Evolutionary conservation across 2,113 vertebrate genomes (phyloP).

Genomic region (Balaenoptera acutorostrata): DNA sequence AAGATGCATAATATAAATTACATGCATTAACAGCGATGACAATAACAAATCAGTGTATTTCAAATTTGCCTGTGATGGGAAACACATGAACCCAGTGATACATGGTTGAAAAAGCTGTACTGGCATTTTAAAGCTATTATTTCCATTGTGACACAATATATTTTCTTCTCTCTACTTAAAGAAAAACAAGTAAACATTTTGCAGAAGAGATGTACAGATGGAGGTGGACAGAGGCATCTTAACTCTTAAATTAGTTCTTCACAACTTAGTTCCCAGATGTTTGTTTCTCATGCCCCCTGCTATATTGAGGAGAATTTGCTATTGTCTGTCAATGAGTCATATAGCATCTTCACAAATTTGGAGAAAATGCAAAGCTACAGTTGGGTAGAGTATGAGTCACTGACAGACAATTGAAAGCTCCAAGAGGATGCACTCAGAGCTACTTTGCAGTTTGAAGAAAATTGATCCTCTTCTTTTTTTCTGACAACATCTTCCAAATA

Average conservation of each 20-base stretch:
- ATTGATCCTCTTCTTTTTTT: background rate
- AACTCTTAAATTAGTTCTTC: conserved; percentile 10
- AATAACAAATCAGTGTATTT: background rate
- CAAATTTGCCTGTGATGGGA: background rate
- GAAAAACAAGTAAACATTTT: background rate
- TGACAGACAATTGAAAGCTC: background rate
- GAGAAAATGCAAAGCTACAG: background rate
- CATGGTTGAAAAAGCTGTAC: fast-evolving
- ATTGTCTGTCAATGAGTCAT: conserved; percentile 63
- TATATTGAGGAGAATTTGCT: background rate
- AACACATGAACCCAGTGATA: background rate
- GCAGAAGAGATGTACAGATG: background rate
- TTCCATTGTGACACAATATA: background rate
- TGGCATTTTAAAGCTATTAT: background rate
- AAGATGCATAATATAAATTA: background rate
- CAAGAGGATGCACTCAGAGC: background rate
- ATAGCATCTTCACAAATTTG: background rate
- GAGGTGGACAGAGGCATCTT: background rate
- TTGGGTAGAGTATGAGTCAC: conserved; percentile 41
- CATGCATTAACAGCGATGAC: background rate
- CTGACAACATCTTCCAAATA: background rate
- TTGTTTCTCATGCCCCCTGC: background rate
- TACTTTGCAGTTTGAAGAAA: background rate
- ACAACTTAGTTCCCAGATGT: conserved; percentile 11
- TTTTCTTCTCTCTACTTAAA: background rate